phyloP scores from a whole-genome alignment of 2,797 vertebrate species.

The Champsocephalus gunnari region DNA sequence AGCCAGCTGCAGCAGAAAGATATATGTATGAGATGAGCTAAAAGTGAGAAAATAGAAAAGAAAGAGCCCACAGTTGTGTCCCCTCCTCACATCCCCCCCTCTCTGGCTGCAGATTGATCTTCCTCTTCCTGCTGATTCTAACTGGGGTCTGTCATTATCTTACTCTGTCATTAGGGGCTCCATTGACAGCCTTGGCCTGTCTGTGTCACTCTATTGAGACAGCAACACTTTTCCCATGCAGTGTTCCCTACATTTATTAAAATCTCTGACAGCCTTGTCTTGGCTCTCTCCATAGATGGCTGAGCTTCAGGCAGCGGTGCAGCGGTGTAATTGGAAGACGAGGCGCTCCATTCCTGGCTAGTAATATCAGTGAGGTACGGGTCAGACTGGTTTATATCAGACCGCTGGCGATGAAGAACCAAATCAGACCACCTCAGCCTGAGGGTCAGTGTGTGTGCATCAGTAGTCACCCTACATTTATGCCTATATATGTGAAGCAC shows the following conservation, averaged over 20 bases:
- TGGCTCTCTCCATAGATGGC: constrained; percentile 80
- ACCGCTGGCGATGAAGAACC: constrained; percentile 48
- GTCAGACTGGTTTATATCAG: constrained; percentile 78
- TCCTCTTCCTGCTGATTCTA: constrained; percentile 99
- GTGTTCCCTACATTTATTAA: constrained; percentile 98
- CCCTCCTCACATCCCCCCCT: constrained; percentile 93
- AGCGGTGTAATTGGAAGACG: constrained; percentile 72
- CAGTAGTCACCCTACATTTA: constrained; percentile 36
- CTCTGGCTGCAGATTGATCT: constrained; percentile 99
- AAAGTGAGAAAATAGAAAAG: constrained; percentile 94
- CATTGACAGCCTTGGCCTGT: constrained; percentile 94
- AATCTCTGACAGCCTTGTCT: constrained; percentile 91
- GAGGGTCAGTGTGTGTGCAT: constrained; percentile 44
- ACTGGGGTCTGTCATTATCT: constrained; percentile 99
- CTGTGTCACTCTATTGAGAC: constrained; percentile 99
- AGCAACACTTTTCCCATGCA: constrained; percentile 98
- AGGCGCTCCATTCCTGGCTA: constrained; percentile 65
- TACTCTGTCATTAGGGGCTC: constrained; percentile 99
- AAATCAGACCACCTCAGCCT: constrained; percentile 62
- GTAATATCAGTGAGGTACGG: constrained; percentile 76
- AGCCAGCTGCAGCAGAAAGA: constrained; percentile 90
- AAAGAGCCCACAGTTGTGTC: constrained; percentile 76
- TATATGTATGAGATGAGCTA: constrained; percentile 94
- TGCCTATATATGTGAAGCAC: constrained; percentile 44
- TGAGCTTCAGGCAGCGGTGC: constrained; percentile 66